A percentile compares a stretch with the other conserved stretches of the same genome.
phyloP scores from a whole-genome alignment of 2,888 invertebrate genomes.

The Cyclophora albipunctata region DNA sequence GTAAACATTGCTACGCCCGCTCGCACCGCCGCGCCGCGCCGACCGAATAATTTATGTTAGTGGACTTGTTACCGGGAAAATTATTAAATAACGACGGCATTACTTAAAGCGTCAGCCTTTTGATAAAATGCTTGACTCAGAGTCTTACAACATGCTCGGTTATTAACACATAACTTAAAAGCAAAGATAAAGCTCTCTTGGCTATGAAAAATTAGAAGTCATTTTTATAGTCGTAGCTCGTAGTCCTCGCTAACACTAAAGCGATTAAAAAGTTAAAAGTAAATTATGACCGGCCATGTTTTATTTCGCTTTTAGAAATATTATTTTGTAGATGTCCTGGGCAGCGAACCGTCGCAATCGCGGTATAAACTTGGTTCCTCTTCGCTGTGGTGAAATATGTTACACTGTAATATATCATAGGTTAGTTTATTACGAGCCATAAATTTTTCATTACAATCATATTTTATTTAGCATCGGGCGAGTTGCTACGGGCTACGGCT shows the following conservation, averaged over 20 bases:
- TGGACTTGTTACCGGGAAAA: no score
- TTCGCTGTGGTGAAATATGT: constrained; percentile 23
- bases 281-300: constrained; percentile 23
- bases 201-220: constrained; percentile 14
- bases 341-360: constrained; percentile 31
- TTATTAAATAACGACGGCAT: constrained; percentile 3
- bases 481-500: constrained; percentile 10
- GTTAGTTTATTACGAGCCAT: constrained; percentile 25
- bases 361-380: constrained; percentile 27
- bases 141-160: background rate
- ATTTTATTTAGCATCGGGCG: constrained; percentile 8
- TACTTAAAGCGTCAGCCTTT: background rate
- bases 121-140: background rate
- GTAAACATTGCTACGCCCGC: constrained; percentile 15
- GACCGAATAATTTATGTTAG: background rate
- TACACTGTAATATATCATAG: constrained; percentile 24
- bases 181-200: constrained; percentile 2
- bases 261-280: constrained; percentile 25
- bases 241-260: constrained; percentile 20
- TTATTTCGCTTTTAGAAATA: constrained; percentile 24
- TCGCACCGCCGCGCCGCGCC: constrained; percentile 2
- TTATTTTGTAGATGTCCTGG: constrained; percentile 31
- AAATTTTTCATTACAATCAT: constrained; percentile 17
- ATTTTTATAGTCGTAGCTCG: constrained; percentile 9
- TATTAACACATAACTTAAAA: constrained; percentile 2